Base-by-base conservation (phyloP, 2,113 vertebrate genomes). In the Pedetes capensis region DNA sequence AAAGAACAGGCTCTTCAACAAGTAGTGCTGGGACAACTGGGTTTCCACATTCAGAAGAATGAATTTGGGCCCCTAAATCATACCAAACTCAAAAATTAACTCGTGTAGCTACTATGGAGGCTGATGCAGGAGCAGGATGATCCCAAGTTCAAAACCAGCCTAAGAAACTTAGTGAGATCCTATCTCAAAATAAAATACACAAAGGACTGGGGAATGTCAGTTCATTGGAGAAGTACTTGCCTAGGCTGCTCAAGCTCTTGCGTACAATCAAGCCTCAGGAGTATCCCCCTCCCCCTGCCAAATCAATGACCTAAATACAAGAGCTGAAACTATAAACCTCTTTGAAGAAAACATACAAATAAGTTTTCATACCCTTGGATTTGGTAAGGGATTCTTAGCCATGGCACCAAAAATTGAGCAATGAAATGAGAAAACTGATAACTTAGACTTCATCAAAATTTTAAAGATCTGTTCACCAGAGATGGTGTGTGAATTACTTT, bases 311-410 rank as follows among this genome's bases (percentile, higher is more conserved):
- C 25, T 66, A 86, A 95, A 76, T 76, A 34, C 34, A 86, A 93
- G 37, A 51, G n/a, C 68, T 93, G 87, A 90, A 95, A 79, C 29
- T n/a, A 88, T 53, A 83, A 88, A 84, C 2, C 29, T 72, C 83
- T 87, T 85, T 66, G 72, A 79, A 89, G 10, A 92, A 96, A 83
- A 79, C 20, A 17, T 27, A 82, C 8, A 5, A n/a, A 20, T 63
- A 63, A 87, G 79, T 92, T 27, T 49, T 86, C 81, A 93, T 25
- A 44, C 74, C 23, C 37, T 22, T 68, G 57, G 27, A 89, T 69
- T 79, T 85, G 14, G 51, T 51, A 86, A 76, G 61, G 25, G 27
- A 76, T 81, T 90, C 59, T 90, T 63, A 78, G 44, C 34, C 57
- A 61, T 86, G 53, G 82, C 57, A 94, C 51, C n/a, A 80, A 93